phyloP scores from a whole-genome alignment of 2,797 vertebrate genomes.

The Pyrocephalus nanus region DNA sequence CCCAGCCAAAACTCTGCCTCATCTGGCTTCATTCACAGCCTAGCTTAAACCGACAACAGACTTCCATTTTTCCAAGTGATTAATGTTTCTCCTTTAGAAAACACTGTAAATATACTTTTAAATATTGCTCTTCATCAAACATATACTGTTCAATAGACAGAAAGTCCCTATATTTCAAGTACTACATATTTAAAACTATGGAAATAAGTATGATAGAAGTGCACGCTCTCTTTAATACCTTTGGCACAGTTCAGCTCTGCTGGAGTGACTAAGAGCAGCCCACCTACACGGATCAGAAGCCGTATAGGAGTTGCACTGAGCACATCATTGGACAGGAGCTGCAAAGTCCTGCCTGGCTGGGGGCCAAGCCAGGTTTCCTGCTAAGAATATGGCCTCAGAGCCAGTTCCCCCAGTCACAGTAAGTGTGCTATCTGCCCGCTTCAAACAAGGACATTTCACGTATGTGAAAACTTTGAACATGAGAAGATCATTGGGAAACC shows the following conservation, averaged over 20 bases:
- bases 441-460: not conserved
- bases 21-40: not conserved
- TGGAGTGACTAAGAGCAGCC: not conserved
- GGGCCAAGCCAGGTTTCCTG: slow-evolving; percentile 31
- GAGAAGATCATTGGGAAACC: slow-evolving; percentile 21
- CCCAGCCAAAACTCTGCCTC: not conserved
- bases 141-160: not conserved
- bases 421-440: not conserved
- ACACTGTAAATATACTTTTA: not conserved
- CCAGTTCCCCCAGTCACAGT: not conserved
- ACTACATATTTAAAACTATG: not conserved
- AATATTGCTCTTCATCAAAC: not conserved
- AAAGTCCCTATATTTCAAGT: not conserved
- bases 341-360: slow-evolving; percentile 9
- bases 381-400: not conserved
- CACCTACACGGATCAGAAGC: slow-evolving; percentile 38
- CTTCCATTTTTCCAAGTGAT: not conserved
- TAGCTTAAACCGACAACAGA: not conserved
- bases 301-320: rapidly evolving
- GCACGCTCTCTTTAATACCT: not conserved
- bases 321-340: not conserved
- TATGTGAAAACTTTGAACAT: not conserved
- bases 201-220: not conserved
- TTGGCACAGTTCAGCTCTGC: not conserved
- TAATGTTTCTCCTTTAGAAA: not conserved